Evolutionary conservation across 30 jellyfish, hydroid and myxozoan genomes (phyloP).

Genomic region (Chrysaora quinquecirrha): DNA sequence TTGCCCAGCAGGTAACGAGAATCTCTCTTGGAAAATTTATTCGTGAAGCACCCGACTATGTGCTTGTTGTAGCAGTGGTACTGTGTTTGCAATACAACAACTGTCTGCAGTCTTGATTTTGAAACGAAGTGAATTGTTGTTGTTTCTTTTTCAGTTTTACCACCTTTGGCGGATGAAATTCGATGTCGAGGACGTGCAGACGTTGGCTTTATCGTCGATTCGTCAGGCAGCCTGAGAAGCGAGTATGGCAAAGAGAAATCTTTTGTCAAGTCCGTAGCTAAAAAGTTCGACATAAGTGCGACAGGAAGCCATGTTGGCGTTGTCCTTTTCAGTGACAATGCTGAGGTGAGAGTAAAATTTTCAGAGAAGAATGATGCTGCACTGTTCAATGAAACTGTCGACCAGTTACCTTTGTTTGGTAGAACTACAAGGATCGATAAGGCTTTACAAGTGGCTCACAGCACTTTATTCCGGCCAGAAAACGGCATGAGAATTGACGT

Average conservation of each 20-base stretch:
- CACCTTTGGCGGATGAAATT: not conserved
- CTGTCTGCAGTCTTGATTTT: no score
- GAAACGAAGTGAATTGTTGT: no score
- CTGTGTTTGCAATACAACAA: no score
- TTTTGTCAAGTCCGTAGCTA: constrained; percentile 59
- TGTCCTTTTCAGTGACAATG: constrained; percentile 25
- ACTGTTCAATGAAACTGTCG: not conserved
- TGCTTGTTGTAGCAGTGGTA: no score
- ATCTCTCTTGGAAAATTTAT: no score
- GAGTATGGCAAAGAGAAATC: constrained; percentile 60
- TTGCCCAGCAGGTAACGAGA: constrained; percentile 20
- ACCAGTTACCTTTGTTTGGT: constrained; percentile 30
- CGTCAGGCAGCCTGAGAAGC: constrained; percentile 69
- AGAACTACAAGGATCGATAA: constrained; percentile 15
- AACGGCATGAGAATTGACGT: constrained; percentile 17
- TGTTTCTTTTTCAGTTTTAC: not conserved
- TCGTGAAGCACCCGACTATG: no score
- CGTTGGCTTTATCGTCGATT: constrained; percentile 67
- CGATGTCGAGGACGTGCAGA: constrained; percentile 63
- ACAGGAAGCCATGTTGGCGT: constrained; percentile 29
- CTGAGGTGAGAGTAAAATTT: not conserved
- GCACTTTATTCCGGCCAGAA: not conserved
- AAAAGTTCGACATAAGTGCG: constrained; percentile 5
- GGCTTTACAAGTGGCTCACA: constrained; percentile 31
- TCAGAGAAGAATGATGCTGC: constrained; percentile 18